Conservation (phyloP, 2,888 invertebrate genomes). For the Idaea straminata region DNA sequence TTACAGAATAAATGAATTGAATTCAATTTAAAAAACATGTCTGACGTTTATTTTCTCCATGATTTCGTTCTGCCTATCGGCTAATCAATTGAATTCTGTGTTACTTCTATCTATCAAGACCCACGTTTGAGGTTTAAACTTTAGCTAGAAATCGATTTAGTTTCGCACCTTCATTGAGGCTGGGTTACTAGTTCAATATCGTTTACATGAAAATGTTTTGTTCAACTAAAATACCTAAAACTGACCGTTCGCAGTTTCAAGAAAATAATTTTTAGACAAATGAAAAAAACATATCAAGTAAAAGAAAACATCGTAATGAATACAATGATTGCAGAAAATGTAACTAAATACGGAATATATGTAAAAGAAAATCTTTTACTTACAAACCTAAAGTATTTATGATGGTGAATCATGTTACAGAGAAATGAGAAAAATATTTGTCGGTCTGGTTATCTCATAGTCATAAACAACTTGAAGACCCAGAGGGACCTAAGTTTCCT, state of each 20-base stretch:
- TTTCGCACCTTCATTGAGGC: constrained; percentile 17
- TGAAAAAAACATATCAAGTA: not conserved
- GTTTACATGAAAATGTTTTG: constrained; percentile 9
- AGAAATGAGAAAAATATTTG: not conserved
- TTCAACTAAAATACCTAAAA: not conserved
- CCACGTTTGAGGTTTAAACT: constrained; percentile 16
- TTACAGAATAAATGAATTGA: not conserved
- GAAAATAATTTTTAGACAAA: not conserved
- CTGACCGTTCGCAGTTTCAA: not conserved
- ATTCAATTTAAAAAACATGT: constrained; percentile 1
- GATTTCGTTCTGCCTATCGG: not conserved
- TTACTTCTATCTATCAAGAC: constrained; percentile 15
- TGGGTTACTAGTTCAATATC: constrained; percentile 21
- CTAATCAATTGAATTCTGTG: constrained; percentile 14
- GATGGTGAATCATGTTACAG: not conserved
- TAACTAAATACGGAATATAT: not conserved
- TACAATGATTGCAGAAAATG: not conserved
- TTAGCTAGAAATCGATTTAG: constrained; percentile 16
- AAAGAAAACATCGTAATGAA: not conserved
- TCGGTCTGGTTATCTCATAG: not conserved
- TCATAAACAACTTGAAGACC: not conserved
- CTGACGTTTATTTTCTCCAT: not conserved
- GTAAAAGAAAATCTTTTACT: not conserved
- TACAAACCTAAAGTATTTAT: not conserved
- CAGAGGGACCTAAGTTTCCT: not conserved